Base-by-base conservation (phyloP, 1,140 invertebrate genomes). In the Thereuonema tuberculata region DNA sequence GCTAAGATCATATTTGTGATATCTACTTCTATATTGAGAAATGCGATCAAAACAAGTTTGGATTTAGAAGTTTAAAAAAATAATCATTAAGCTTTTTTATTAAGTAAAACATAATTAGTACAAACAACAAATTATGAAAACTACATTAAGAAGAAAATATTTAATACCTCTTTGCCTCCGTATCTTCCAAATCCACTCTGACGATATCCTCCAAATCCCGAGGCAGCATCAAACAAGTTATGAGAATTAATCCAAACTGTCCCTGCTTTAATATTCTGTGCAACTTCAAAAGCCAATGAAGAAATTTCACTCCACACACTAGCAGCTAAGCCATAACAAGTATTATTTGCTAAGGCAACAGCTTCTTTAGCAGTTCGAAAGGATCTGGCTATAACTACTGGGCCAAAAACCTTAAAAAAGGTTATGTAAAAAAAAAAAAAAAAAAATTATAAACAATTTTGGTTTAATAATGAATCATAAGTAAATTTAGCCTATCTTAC, bases 341-440 rank as follows among this genome's bases (percentile, higher is more conserved):
- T 74, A 63, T 79, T 79, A 68, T 82, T 82, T 15, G 78, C 75
- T 17, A 82, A 68, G 28, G 71, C 62, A 3, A 82, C 70, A 12
- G 77, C 78, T 71, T 83, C 81, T 63, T 81, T 81, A 1, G 77
- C 75, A 17, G 78, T 82, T 54, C 81, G 71, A 69, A 82, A 82
- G 20, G 79, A 72, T 21, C 79, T 65, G 2, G 76, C 70, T 14
- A 75, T 72, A 17, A 80, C 62, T 2, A 78, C 70, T 43, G 78
- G 76, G 24, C 67, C 67, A 64, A 68, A 67, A 14, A 75, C 73
- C 67, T 75, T 72, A 61, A 14, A 43, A 43, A n/a, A n/a, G n/a
- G n/a, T n/a, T n/a, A n/a, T n/a, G n/a, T n/a, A n/a, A n/a, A n/a
- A n/a, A n/a, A n/a, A n/a, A n/a, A n/a, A n/a, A n/a, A n/a, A n/a